phyloP scores from a whole-genome alignment of 2,888 invertebrate species.

The Azorinus chamasolen region DNA sequence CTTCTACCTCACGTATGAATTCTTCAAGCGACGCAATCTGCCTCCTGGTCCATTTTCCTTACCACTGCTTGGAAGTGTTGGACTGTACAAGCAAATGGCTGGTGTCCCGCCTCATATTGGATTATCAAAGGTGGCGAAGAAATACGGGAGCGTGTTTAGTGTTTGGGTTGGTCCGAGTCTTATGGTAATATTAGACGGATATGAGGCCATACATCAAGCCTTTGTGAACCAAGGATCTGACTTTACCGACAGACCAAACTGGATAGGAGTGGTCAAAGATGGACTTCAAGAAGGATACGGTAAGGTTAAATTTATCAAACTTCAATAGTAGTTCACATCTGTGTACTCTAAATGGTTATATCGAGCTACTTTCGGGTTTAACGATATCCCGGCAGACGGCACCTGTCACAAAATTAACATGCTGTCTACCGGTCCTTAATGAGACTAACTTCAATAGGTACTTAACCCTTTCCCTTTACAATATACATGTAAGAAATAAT shows the following conservation, averaged over 20 bases:
- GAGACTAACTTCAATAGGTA: no score
- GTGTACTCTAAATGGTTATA: no score
- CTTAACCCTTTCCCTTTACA: no score
- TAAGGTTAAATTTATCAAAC: no score
- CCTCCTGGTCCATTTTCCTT: slow-evolving; percentile 15
- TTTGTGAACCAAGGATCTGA: slow-evolving; percentile 8
- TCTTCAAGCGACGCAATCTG: background rate
- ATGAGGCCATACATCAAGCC: slow-evolving; percentile 17
- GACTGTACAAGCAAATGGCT: background rate
- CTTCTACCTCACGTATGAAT: slow-evolving; percentile 1
- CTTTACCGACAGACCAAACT: slow-evolving; percentile 14
- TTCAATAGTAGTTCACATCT: no score
- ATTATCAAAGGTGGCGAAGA: slow-evolving; percentile 2
- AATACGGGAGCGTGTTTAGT: slow-evolving; percentile 1
- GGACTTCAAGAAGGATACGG: slow-evolving; percentile 1
- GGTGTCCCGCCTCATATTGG: background rate
- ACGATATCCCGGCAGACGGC: no score
- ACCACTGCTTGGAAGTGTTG: slow-evolving; percentile 13
- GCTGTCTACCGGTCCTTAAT: no score
- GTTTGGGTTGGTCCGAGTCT: slow-evolving; percentile 12
- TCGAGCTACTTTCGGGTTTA: no score
- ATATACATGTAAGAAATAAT: no score
- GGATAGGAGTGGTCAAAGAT: background rate
- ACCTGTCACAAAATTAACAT: no score
- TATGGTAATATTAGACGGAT: slow-evolving; percentile 15